These are phyloP conservation scores for Girardinus metallicus DNA, from an alignment of 2,797 vertebrate species.

Conservation along the genomic window DNA sequence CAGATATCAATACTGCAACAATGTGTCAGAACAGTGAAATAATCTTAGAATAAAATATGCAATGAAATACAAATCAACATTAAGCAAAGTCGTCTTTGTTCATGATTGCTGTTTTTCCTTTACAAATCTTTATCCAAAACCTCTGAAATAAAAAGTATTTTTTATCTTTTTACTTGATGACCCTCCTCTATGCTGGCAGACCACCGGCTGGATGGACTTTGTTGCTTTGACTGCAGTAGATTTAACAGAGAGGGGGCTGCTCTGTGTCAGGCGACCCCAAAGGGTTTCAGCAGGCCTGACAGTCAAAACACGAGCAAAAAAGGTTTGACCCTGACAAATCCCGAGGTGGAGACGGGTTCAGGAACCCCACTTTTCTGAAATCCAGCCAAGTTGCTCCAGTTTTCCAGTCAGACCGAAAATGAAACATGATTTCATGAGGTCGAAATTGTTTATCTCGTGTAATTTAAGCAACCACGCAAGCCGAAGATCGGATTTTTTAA, in stretches of 20 bases:
- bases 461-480: background rate
- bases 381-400: background rate
- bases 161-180: background rate
- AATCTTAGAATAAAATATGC: background rate
- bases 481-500: background rate
- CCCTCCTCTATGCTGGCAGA: slow-evolving; percentile 22
- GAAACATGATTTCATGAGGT: background rate
- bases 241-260: slow-evolving; percentile 70
- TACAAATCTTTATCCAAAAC: background rate
- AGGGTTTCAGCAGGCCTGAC: slow-evolving; percentile 49
- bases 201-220: slow-evolving; percentile 66
- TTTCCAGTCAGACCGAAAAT: background rate
- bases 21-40: background rate
- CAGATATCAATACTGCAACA: too few species aligned
- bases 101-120: background rate
- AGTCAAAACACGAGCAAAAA: slow-evolving; percentile 65
- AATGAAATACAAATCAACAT: background rate
- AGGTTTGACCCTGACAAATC: slow-evolving; percentile 62
- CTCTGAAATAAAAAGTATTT: background rate
- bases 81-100: background rate
- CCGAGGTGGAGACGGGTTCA: slow-evolving; percentile 42
- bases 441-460: background rate
- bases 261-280: slow-evolving; percentile 65
- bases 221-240: slow-evolving; percentile 72
- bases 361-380: slow-evolving; percentile 48